phyloP scores from a whole-genome alignment of 2,888 invertebrate genomes.

The Erannis defoliaria region DNA sequence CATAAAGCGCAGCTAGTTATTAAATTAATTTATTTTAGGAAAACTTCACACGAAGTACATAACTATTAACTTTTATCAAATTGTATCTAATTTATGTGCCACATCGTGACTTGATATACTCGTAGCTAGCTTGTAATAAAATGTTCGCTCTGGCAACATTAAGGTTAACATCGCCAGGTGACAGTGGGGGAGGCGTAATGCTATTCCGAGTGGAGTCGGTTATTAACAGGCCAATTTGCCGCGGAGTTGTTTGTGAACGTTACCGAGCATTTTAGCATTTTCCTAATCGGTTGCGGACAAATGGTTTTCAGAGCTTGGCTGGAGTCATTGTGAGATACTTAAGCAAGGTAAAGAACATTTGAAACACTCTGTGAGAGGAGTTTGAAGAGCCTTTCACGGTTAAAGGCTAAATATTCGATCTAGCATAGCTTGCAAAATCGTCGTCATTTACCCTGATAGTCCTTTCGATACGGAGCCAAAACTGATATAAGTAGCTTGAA shows the following conservation, averaged over 20 bases:
- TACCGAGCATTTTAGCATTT: conserved; percentile 10
- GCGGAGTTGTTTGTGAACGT: conserved; percentile 57
- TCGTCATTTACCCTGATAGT: too few species aligned
- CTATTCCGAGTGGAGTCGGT: conserved; percentile 58
- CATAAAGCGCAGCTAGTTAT: too few species aligned
- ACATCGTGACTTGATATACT: too few species aligned
- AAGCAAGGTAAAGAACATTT: neutral
- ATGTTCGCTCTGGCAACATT: conserved; percentile 5
- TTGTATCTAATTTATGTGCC: too few species aligned
- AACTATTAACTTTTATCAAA: too few species aligned
- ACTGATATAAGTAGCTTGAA: too few species aligned
- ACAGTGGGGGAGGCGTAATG: conserved; percentile 55
- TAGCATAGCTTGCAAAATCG: too few species aligned
- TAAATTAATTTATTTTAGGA: too few species aligned
- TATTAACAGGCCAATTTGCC: conserved; percentile 65
- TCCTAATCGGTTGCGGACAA: conserved; percentile 25
- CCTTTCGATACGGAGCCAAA: too few species aligned
- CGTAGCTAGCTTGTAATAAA: neutral
- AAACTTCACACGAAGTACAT: too few species aligned
- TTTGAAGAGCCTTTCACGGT: too few species aligned
- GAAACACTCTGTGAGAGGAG: neutral
- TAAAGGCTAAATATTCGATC: too few species aligned
- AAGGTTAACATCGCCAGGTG: conserved; percentile 46
- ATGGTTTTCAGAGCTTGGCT: conserved; percentile 8
- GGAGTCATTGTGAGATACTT: neutral